Conservation (phyloP, 2,888 invertebrate species). For the Halictus ligatus region DNA sequence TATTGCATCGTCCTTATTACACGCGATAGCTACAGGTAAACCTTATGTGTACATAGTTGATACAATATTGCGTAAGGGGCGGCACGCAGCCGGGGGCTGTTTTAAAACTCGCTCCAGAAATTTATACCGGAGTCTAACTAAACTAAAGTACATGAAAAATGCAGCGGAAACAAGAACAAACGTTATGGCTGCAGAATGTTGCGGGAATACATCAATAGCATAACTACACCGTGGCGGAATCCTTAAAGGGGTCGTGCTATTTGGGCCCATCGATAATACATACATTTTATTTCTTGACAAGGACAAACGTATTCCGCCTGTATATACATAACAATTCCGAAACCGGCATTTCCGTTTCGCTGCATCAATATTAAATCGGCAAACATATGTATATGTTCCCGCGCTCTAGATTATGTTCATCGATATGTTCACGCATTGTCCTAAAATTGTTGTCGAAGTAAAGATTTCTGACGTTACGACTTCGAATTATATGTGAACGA, state of each 20-base stretch:
- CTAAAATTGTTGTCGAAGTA: background rate
- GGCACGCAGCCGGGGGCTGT: background rate
- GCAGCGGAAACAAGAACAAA: background rate
- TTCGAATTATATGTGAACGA: too few relatives aligned
- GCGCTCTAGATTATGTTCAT: background rate
- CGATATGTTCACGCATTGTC: background rate
- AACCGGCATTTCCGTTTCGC: background rate
- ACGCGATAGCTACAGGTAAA: background rate
- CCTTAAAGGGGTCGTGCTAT: background rate
- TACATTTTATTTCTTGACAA: background rate
- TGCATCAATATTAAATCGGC: background rate
- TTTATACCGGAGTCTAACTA: conserved; percentile 2
- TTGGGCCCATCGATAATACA: background rate
- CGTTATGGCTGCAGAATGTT: background rate
- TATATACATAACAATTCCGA: background rate
- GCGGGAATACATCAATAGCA: conserved; percentile 1
- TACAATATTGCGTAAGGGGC: background rate
- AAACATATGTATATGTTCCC: too few relatives aligned
- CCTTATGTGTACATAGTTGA: background rate
- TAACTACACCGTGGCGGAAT: background rate
- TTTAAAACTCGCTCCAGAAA: conserved; percentile 2
- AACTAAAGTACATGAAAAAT: background rate
- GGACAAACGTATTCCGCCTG: background rate
- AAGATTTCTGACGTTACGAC: background rate
- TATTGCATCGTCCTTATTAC: background rate